Base-by-base conservation (phyloP, 2,113 vertebrate genomes). In the Protobothrops mucrosquamatus region DNA sequence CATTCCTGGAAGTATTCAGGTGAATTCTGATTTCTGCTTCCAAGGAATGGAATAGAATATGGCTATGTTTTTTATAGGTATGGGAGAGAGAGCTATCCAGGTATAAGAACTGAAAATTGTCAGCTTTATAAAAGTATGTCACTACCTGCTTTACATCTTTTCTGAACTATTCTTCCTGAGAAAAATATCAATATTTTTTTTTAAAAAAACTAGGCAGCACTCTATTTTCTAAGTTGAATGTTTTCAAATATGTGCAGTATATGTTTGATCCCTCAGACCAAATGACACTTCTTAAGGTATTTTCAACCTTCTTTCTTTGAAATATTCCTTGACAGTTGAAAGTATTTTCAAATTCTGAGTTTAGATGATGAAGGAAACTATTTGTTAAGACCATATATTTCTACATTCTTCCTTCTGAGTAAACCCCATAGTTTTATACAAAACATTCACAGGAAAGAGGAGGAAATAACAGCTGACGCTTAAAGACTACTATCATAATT, bases 241-340 rank as follows among this genome's bases (percentile, higher is more conserved):
- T 94, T 74, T 61, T 6, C 81, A 95, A 92, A 64, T 0, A 86
- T 18, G 4, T 26, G 3, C 56, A 59, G 91, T 46, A 20, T 29
- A 34, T 52, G 93, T 91, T 92, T 93, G 90, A 94, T 94, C 93
- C n/a, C n/a, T 29, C 22, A 46, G 10, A 91, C 2, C 10, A 48
- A 9, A 59, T 0, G 0, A 23, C 43, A 94, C 56, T 52, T 91
- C 22, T 89, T 46, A 61, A 89, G 34, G 8, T 90, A 43, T 64
- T 88, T 93, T 34, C 85, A 88, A 0, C 0, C n/a, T 0, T 69
- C 69, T 92, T 56, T 91, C 48, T 52, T 94, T 89, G 52, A 89
- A 93, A 85, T 89, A 61, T 20, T 94, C 54, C 34, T 54, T 91
- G 90, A 89, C 69, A 93, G 34, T 24, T 92, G 55, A 93, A 89